A percentile compares a stretch with the other conserved stretches of the same genome.
These are phyloP conservation scores for Agonopterix alstromeriana DNA, from an alignment of 2,888 invertebrate genomes.

Conservation along the genomic window DNA sequence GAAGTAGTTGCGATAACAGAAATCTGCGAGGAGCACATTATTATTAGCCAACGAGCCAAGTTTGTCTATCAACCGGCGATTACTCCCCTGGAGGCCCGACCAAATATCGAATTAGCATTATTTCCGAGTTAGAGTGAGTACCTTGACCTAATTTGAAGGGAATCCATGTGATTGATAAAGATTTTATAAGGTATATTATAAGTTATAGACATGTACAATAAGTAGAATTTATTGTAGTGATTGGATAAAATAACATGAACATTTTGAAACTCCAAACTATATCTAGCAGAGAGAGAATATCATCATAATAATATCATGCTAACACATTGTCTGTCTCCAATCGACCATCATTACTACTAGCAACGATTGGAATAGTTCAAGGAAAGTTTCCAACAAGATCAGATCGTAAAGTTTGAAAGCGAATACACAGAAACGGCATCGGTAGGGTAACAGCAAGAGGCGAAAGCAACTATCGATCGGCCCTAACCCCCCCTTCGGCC, in stretches of 20 bases:
- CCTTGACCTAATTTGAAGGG: slow-evolving; percentile 18
- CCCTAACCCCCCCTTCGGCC: slow-evolving; percentile 41
- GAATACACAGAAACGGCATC: slow-evolving; percentile 38
- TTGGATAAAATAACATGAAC: too few species aligned
- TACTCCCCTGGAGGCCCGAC: neutral
- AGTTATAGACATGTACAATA: too few species aligned
- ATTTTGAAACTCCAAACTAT: too few species aligned
- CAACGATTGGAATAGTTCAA: slow-evolving; percentile 5
- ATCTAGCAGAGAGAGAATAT: too few species aligned
- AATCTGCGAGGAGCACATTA: neutral
- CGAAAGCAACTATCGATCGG: slow-evolving; percentile 69
- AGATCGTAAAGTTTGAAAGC: slow-evolving; percentile 21
- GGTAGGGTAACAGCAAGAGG: slow-evolving; percentile 51
- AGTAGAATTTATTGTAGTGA: too few species aligned
- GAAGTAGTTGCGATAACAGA: too few species aligned
- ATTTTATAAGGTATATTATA: too few species aligned
- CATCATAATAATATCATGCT: too few species aligned
- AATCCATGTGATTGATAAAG: too few species aligned
- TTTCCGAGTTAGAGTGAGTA: slow-evolving; percentile 11
- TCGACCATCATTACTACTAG: neutral
- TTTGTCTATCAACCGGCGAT: slow-evolving; percentile 5
- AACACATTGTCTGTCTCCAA: too few species aligned
- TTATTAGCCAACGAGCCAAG: slow-evolving; percentile 6
- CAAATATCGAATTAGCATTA: slow-evolving; percentile 12
- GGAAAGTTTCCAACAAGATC: slow-evolving; percentile 1